Conservation (phyloP, 2,797 vertebrate species). For the Ceryle rudis region DNA sequence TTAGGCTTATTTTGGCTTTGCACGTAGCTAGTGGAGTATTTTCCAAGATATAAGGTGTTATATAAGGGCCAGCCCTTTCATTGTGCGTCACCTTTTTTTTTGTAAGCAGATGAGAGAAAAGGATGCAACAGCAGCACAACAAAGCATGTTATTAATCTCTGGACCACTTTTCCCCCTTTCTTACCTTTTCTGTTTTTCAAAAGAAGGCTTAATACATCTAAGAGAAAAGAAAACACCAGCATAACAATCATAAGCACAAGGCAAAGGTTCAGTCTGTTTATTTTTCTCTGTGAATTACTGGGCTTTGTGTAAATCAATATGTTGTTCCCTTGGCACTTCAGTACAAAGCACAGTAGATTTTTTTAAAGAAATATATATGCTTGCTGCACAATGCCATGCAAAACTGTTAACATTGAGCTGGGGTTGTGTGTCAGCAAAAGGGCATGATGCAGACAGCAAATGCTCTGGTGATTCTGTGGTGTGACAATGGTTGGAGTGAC, state of each 20-base stretch:
- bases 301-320: not conserved
- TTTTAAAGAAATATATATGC: not conserved
- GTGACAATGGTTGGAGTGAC: not conserved
- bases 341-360: not conserved
- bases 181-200: not conserved
- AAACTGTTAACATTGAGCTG: not conserved
- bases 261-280: not conserved
- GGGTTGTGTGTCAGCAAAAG: not conserved
- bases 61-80: not conserved
- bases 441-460: not conserved
- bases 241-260: not conserved
- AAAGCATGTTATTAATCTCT: not conserved
- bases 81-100: not conserved
- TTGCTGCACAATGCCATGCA: not conserved
- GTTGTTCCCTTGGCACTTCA: not conserved
- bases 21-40: not conserved
- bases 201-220: not conserved
- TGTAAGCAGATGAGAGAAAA: not conserved
- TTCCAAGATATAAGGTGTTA: not conserved
- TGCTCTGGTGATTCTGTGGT: not conserved
- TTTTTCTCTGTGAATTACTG: not conserved
- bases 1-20: not conserved
- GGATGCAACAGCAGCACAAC: not conserved
- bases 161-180: not conserved
- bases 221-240: not conserved